Conservation (phyloP, 2,888 invertebrate species). For the Silvanus unidentatus region DNA sequence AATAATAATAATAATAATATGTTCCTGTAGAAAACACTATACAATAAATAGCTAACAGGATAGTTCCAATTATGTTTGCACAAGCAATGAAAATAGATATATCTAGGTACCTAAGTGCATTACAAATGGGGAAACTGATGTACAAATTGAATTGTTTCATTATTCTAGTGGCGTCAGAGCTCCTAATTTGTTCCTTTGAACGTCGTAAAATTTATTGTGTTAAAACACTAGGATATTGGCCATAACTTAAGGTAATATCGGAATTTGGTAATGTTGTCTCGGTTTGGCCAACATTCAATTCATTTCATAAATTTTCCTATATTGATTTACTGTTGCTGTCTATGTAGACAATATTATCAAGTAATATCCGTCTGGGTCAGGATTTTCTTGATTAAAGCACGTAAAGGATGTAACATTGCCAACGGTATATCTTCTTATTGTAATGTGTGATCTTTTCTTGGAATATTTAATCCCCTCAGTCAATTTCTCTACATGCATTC, state of each 20-base stretch:
- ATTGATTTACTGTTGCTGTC: constrained; percentile 34
- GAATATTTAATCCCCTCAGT: constrained; percentile 2
- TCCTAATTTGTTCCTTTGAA: constrained; percentile 23
- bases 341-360: constrained; percentile 37
- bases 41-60: no score
- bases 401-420: constrained; percentile 38
- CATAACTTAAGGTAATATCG: constrained; percentile 26
- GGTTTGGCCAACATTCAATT: constrained; percentile 21
- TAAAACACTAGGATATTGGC: constrained; percentile 26
- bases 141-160: constrained; percentile 9
- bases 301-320: constrained; percentile 29
- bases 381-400: constrained; percentile 41
- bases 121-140: not conserved
- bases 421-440: constrained; percentile 27
- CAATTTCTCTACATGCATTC: no score
- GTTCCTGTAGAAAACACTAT: no score
- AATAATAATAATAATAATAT: no score
- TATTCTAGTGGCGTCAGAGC: constrained; percentile 21
- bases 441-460: constrained; percentile 27
- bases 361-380: constrained; percentile 35
- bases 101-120: no score
- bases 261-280: constrained; percentile 27
- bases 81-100: no score
- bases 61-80: no score
- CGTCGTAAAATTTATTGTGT: constrained; percentile 25